Evolutionary conservation across 1,140 invertebrate species (phyloP).

Genomic region (Camponotus pennsylvanicus): DNA sequence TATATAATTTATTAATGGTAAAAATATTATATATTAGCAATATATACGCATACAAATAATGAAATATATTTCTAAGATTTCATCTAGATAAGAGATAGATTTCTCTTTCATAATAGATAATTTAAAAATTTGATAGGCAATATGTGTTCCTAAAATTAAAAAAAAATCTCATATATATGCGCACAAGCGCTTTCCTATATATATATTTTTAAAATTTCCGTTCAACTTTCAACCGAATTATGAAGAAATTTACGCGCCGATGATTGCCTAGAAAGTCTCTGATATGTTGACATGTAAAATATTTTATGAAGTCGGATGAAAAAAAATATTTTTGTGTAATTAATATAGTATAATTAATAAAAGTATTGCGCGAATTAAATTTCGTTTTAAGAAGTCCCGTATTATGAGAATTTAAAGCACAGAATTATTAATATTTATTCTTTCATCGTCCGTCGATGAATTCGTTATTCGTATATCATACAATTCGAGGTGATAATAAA

Average conservation of each 20-base stretch:
- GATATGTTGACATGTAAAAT: constrained; percentile 22
- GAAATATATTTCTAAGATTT: background rate
- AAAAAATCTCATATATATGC: constrained; percentile 2
- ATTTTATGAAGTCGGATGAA: constrained; percentile 18
- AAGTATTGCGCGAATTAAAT: background rate
- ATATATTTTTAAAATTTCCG: constrained; percentile 5
- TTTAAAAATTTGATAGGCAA: background rate
- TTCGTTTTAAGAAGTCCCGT: background rate
- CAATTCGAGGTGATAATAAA: background rate
- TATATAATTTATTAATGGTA: background rate
- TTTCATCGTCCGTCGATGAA: background rate
- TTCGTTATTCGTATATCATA: background rate
- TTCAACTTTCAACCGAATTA: constrained; percentile 49
- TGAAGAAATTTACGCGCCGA: constrained; percentile 42
- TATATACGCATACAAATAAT: background rate
- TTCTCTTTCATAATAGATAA: background rate
- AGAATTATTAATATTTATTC: constrained; percentile 45
- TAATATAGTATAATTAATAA: constrained; percentile 30
- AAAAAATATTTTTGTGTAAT: constrained; percentile 23
- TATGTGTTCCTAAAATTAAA: background rate
- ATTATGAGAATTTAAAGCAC: background rate
- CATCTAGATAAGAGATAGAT: too few relatives aligned
- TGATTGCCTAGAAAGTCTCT: constrained; percentile 36
- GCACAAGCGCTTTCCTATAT: background rate
- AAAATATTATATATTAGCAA: background rate